Base-by-base conservation (phyloP, 2,113 vertebrate genomes). In the Charina bottae region DNA sequence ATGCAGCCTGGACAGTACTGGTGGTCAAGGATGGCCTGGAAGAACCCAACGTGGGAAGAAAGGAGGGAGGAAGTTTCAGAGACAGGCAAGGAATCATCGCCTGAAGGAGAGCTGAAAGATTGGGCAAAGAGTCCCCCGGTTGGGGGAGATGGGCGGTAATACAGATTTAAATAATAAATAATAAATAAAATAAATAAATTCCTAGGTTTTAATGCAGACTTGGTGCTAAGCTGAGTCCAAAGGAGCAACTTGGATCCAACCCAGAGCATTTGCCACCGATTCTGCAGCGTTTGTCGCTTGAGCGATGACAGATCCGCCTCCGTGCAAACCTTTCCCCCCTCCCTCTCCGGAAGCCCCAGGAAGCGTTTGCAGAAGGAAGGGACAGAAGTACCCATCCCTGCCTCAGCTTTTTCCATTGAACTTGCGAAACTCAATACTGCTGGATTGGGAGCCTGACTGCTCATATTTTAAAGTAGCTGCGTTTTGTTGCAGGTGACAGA, bases 401-500 rank as follows among this genome's bases (percentile, higher is more conserved):
- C 91, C 93, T 1, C 15, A 33, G 42, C 55, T 90, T 28, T 60
- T 83, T 10, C 64, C 85, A 15, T 91, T 49, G 24, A 21, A 92
- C 93, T 92, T 64, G 85, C 85, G n/a, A 92, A 87, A 90, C 91
- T 59, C 86, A 49, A 56, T 58, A 88, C 93, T 89, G 83, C 89
- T 88, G 24, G 28, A 60, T 92, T n/a, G 83, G 96, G 88, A 95
- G 94, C 91, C 92, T 72, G 24, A 55, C n/a, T 58, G 89, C 91
- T 93, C 94, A 42, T 94, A 93, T 97, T 96, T 97, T 95, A 96
- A 91, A 23, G 0, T 46, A 54, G 68, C 95, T 84, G 49, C 92
- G 85, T 46, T 87, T 90, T 92, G 94, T 96, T 94, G 84, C 95
- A 88, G 96, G 96, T 21, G 88, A 95, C 94, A 96, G 95, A 91